Evolutionary conservation across 1,140 invertebrate genomes (phyloP), one percentile per base, ranked within the genome.

Genomic region (Ceratina calcarata): DNA sequence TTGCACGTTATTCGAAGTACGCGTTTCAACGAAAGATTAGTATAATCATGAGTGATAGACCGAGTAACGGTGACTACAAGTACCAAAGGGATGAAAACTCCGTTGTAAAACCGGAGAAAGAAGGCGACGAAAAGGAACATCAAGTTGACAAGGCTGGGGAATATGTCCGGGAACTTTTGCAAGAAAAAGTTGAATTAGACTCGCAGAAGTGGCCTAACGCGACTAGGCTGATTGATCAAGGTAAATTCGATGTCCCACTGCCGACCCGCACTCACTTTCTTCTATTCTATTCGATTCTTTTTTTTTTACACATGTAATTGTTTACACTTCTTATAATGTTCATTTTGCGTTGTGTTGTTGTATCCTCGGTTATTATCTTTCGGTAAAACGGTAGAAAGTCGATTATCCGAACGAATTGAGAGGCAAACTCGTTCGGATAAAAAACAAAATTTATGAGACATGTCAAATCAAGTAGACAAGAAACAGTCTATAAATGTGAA

Each of bases 151-250:
- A 96, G 92, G 95, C 95, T 86, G 95, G 94, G 60, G 96, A 97
- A 92, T 97, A 97, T 86, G 95, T 97, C 82, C 93, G 95, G 12
- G 96, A 97, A 85, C 93, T 97, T 20, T 90, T 97, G 58, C 94
- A 95, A 61, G 96, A 97, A 87, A 96, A 96, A 90, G 94, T 95
- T 73, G 94, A 95, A 69, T 92, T 97, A 75, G 96, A 97, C 87
- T 91, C 94, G 22, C 91, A 93, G 32, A 96, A 96, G 86, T 95
- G 95, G 90, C 95, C 96, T 7, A 95, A 96, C 84, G 95, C 95
- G 7, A 92, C 94, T 20, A 94, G 95, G 71, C 93, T 97, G 20
- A 93, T 97, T 80, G 96, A 97, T 86, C 94, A 95, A 93, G 96
- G 96, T 96, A 91, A 74, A 84, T 32, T 8, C 61, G 37, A 51